phyloP scores from a whole-genome alignment of 1,140 invertebrate species.

The Saccostrea glomerata region DNA sequence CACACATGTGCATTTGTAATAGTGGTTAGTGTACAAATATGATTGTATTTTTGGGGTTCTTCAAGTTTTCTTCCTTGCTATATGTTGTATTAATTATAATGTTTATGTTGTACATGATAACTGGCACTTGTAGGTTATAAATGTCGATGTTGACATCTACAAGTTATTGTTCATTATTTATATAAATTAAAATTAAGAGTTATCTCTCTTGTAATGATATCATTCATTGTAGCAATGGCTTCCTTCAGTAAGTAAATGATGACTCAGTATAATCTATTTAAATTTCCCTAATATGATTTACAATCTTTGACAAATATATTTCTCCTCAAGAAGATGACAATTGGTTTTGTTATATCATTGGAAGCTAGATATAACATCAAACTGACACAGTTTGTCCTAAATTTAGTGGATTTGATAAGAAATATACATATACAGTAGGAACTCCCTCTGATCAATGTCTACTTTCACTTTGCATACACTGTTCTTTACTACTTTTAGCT shows the following conservation, averaged over 20 bases:
- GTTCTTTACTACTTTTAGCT: not conserved
- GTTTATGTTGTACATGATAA: not conserved
- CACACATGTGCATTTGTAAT: not conserved
- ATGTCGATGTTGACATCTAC: not conserved
- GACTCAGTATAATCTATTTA: slow-evolving; percentile 29
- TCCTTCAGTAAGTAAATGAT: slow-evolving; percentile 38
- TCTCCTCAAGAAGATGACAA: not conserved
- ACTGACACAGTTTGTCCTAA: not conserved
- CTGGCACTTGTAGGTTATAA: not conserved
- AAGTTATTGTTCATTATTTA: not conserved
- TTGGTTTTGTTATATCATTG: not conserved
- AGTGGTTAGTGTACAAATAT: not conserved
- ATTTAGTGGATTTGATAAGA: not conserved
- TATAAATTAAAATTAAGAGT: not conserved
- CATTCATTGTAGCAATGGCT: slow-evolving; percentile 37
- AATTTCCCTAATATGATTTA: not conserved
- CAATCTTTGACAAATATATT: not conserved
- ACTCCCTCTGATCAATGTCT: slow-evolving; percentile 20
- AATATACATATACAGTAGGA: not conserved
- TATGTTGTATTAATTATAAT: not conserved
- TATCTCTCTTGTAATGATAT: slow-evolving; percentile 37
- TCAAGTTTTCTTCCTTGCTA: not conserved
- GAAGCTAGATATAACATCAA: not conserved
- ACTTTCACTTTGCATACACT: slow-evolving; percentile 22
- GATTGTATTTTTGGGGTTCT: not conserved